These are phyloP conservation scores for Stichodactyla mertensii DNA, from an alignment of 64 coral and sea anemone genomes.

Conservation along the genomic window DNA sequence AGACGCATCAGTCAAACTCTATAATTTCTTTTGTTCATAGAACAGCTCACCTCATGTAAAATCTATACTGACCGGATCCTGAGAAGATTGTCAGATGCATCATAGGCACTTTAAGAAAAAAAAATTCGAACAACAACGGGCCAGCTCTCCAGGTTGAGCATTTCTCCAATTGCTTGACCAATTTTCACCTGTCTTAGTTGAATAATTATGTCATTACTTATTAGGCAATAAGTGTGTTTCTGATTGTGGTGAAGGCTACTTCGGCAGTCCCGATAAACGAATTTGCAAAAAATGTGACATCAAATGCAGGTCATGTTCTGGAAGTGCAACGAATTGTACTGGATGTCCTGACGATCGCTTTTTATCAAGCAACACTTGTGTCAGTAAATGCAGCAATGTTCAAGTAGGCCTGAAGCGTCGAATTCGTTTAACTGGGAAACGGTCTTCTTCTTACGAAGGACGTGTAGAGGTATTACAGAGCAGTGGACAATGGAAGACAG, in stretches of 20 bases:
- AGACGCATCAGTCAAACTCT: too few species aligned
- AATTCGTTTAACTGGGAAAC: constrained; percentile 45
- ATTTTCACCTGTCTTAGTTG: not conserved
- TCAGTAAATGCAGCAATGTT: constrained; percentile 8
- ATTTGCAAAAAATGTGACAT: constrained; percentile 47
- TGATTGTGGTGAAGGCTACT: constrained; percentile 64
- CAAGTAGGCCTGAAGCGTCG: constrained; percentile 37
- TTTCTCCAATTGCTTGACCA: not conserved
- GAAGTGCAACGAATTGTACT: constrained; percentile 43
- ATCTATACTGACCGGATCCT: too few species aligned
- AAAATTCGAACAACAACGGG: too few species aligned
- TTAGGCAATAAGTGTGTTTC: constrained; percentile 45
- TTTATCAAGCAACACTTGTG: constrained; percentile 31
- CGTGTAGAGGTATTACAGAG: constrained; percentile 55
- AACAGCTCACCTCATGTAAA: too few species aligned
- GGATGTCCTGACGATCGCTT: constrained; percentile 57
- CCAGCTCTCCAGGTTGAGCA: too few species aligned
- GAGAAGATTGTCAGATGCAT: too few species aligned
- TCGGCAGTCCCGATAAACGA: constrained; percentile 44
- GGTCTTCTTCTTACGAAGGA: constrained; percentile 46
- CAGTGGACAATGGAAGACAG: constrained; percentile 38
- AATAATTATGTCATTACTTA: not conserved
- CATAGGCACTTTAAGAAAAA: too few species aligned
- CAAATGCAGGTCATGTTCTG: constrained; percentile 62
- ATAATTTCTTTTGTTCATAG: too few species aligned